Evolutionary conservation across 30 jellyfish, hydroid and myxozoan species (phyloP).

Genomic region (Catostylus mosaicus): DNA sequence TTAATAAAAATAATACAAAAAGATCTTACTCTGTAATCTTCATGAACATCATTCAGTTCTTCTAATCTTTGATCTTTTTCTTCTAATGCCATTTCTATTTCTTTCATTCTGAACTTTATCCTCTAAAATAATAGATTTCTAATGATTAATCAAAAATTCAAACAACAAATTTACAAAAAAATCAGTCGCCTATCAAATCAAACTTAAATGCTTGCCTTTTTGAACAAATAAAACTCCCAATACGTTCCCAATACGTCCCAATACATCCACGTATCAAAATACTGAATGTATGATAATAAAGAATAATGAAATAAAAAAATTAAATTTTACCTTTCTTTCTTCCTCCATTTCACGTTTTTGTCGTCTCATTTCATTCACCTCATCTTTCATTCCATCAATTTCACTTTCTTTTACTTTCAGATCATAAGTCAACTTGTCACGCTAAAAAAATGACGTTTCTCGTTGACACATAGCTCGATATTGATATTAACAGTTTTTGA

Average conservation of each 20-base stretch:
- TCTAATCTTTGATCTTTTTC: slow-evolving; percentile 38
- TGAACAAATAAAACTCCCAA: no score
- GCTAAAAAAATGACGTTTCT: slow-evolving; percentile 22
- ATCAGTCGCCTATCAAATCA: no score
- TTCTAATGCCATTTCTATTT: neutral
- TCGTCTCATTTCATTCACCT: slow-evolving; percentile 8
- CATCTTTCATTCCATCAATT: slow-evolving; percentile 4
- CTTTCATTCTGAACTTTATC: slow-evolving; percentile 25
- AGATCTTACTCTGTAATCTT: slow-evolving; percentile 48
- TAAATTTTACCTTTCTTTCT: slow-evolving; percentile 57
- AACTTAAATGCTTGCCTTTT: no score
- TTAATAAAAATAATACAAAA: no score
- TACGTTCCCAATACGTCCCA: no score
- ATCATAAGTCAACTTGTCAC: slow-evolving; percentile 13
- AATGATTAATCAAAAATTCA: no score
- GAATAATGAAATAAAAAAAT: no score
- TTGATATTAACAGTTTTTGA: neutral
- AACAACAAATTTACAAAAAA: no score
- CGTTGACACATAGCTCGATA: no score
- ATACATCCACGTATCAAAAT: no score
- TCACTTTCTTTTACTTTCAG: slow-evolving; percentile 29
- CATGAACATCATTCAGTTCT: slow-evolving; percentile 47
- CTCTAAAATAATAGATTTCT: no score
- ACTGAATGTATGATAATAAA: no score
- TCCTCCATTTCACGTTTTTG: slow-evolving; percentile 12